Evolutionary conservation across 2,113 vertebrate genomes (phyloP).

Genomic region (Labrus mixtus): DNA sequence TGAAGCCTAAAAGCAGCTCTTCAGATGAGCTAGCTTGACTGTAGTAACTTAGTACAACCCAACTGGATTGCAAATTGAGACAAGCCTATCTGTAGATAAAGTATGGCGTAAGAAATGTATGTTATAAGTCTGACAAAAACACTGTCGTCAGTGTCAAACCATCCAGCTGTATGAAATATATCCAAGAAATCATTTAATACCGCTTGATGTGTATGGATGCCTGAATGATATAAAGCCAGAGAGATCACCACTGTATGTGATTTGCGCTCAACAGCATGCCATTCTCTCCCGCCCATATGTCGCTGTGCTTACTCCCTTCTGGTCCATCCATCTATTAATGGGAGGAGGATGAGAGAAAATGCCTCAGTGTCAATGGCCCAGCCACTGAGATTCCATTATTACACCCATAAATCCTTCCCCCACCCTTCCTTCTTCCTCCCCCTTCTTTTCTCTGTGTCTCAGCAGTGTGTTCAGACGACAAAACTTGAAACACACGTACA

Average conservation of each 20-base stretch:
- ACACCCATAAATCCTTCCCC: constrained; percentile 75
- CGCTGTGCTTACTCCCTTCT: constrained; percentile 58
- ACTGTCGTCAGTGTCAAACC: neutral
- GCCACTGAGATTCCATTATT: constrained; percentile 78
- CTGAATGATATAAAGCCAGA: constrained; percentile 33
- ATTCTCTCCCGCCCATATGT: constrained; percentile 59
- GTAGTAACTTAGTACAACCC: neutral
- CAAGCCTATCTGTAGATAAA: constrained; percentile 1
- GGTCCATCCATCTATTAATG: constrained; percentile 75
- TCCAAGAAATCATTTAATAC: constrained; percentile 13
- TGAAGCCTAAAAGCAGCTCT: too few species aligned
- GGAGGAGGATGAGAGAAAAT: constrained; percentile 73
- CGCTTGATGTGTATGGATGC: constrained; percentile 14
- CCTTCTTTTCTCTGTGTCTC: neutral
- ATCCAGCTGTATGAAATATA: neutral
- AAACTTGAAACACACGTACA: constrained; percentile 23
- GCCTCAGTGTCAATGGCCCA: constrained; percentile 70
- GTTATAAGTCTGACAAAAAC: neutral
- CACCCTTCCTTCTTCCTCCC: neutral
- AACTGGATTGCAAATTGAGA: neutral
- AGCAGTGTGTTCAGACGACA: constrained; percentile 29
- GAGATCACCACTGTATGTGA: constrained; percentile 29
- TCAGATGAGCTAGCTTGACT: too few species aligned
- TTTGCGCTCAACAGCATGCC: constrained; percentile 47
- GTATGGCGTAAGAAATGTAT: neutral